phyloP scores from a whole-genome alignment of 2,113 vertebrate species.

The Chloebia gouldiae region DNA sequence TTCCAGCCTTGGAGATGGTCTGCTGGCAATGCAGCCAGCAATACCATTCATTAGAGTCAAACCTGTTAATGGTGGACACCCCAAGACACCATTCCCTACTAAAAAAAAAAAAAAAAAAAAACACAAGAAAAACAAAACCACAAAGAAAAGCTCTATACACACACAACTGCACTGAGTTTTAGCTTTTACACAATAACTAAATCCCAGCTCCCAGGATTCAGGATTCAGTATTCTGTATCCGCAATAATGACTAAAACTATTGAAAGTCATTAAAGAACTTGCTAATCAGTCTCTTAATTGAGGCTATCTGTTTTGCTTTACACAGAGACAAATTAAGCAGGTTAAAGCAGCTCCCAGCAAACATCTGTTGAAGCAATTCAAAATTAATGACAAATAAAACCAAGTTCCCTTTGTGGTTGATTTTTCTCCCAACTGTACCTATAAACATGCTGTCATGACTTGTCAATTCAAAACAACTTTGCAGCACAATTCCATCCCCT shows the following conservation, averaged over 20 bases:
- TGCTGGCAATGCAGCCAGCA: not conserved
- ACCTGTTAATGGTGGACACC: not conserved
- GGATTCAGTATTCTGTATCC: conserved; percentile 28
- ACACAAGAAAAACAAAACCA: not conserved
- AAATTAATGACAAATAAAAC: conserved; percentile 72
- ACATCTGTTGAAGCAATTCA: conserved; percentile 71
- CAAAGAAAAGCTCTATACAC: not conserved
- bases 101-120: not conserved
- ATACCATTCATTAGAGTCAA: not conserved
- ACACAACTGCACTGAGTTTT: not conserved
- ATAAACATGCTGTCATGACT: conserved; percentile 7
- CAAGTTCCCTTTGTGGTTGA: conserved; percentile 21
- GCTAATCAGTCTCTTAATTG: conserved; percentile 70
- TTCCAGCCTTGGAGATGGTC: not conserved
- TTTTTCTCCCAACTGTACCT: conserved; percentile 46
- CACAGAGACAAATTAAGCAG: conserved; percentile 68
- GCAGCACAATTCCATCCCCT: not conserved
- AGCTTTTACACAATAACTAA: not conserved
- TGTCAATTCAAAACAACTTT: not conserved
- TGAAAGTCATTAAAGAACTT: conserved; percentile 74
- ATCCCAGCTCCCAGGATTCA: conserved; percentile 3
- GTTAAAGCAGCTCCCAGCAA: conserved; percentile 69
- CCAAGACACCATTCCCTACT: not conserved
- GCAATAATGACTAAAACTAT: conserved; percentile 58
- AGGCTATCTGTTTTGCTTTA: conserved; percentile 70